phyloP scores from a whole-genome alignment of 2,797 vertebrate genomes.

The Arrhamphus sclerolepis region DNA sequence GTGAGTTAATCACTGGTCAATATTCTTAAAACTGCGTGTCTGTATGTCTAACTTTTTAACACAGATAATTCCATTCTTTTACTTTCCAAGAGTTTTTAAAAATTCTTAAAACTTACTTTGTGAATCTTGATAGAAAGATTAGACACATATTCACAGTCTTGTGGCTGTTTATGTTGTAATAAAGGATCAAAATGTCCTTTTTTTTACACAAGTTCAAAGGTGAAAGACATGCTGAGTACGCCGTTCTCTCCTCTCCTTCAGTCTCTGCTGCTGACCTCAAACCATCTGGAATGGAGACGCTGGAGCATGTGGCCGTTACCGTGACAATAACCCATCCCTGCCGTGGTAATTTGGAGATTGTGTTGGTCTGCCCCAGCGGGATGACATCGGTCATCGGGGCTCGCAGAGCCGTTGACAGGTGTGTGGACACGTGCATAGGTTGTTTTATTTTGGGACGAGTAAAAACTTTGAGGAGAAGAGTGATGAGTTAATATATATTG shows the following conservation, averaged over 20 bases:
- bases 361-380: conserved; percentile 90
- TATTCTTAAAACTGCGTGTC: no score
- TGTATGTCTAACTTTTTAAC: no score
- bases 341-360: conserved; percentile 89
- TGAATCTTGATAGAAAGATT: no score
- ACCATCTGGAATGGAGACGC: conserved; percentile 88
- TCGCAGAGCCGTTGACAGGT: conserved; percentile 88
- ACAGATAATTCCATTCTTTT: no score
- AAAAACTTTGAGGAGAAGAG: neutral
- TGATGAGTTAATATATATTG: neutral
- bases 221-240: neutral
- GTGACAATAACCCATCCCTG: conserved; percentile 88
- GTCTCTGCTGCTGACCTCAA: conserved; percentile 84
- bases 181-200: neutral
- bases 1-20: no score
- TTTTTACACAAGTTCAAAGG: neutral
- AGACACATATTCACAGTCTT: no score
- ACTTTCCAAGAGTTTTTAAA: no score
- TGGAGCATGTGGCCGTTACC: conserved; percentile 93
- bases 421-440: rapidly evolving
- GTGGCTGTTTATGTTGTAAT: no score
- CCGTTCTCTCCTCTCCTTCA: conserved; percentile 50
- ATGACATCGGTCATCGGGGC: conserved; percentile 91
- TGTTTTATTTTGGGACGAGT: neutral
- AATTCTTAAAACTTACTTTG: neutral